These are phyloP conservation scores for Oncorhynchus tshawytscha DNA, from an alignment of 2,113 vertebrate species.

Conservation along the genomic window DNA sequence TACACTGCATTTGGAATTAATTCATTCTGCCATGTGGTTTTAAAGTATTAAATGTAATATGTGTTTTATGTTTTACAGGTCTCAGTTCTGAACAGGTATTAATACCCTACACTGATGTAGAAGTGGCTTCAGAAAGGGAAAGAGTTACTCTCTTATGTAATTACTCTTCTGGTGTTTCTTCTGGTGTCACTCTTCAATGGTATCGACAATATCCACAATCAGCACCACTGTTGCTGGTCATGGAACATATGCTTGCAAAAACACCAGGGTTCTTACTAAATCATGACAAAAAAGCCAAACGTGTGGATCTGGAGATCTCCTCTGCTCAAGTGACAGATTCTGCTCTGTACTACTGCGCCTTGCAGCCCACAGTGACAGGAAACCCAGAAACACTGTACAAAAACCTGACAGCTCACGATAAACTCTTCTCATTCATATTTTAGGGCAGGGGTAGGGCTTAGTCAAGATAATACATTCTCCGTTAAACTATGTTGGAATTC, in stretches of 20 bases:
- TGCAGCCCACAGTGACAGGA: conserved; percentile 33
- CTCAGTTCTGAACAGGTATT: no score
- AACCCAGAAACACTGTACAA: conserved; percentile 1
- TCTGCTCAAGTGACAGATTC: conserved; percentile 27
- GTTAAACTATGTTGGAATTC: no score
- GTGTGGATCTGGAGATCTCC: conserved; percentile 26
- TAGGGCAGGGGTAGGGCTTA: no score
- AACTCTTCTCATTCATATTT: no score
- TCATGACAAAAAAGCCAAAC: background rate
- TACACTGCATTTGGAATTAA: no score
- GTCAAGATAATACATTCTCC: no score
- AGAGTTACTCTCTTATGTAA: background rate
- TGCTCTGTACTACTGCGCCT: conserved; percentile 39
- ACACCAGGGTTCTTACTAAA: background rate
- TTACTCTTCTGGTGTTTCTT: background rate
- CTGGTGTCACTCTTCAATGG: background rate
- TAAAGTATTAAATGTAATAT: no score
- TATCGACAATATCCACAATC: background rate
- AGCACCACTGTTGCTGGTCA: background rate
- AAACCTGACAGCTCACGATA: background rate
- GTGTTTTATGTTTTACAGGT: no score
- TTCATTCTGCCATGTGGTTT: background rate
- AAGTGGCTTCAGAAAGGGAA: background rate
- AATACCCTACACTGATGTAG: background rate
- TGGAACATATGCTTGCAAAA: background rate